These are phyloP conservation scores for Sycophila sp. DNA, from an alignment of 1,140 invertebrate genomes.

Conservation along the genomic window DNA sequence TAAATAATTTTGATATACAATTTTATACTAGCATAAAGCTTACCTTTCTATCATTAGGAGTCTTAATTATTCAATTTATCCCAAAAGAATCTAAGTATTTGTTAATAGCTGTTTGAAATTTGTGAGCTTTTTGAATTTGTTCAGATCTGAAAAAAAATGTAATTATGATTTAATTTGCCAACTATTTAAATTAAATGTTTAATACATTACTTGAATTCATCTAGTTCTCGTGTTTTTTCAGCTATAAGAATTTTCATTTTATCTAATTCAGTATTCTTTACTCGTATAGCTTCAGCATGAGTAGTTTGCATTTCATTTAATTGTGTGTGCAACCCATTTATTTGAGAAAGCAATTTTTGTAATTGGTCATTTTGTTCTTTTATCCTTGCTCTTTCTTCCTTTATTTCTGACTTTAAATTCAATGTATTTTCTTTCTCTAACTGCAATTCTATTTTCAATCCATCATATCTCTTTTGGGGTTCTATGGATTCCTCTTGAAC, in stretches of 20 bases:
- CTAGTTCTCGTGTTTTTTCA: conserved; percentile 53
- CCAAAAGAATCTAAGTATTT: conserved; percentile 56
- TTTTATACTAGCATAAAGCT: too few species aligned
- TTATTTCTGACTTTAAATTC: conserved; percentile 50
- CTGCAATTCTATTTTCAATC: conserved; percentile 54
- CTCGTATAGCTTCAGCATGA: conserved; percentile 47
- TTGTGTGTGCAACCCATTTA: conserved; percentile 48
- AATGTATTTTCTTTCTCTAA: conserved; percentile 48
- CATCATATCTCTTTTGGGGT: conserved; percentile 55
- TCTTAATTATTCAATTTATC: too few species aligned
- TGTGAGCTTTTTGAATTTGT: conserved; percentile 56
- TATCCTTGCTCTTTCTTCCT: conserved; percentile 46
- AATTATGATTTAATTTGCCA: too few species aligned
- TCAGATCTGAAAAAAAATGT: conserved; percentile 48
- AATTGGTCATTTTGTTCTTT: conserved; percentile 52
- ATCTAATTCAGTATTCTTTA: conserved; percentile 50
- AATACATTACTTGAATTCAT: conserved; percentile 52
- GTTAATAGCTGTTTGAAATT: conserved; percentile 59
- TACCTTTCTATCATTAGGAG: too few species aligned
- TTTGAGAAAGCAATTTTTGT: conserved; percentile 50
- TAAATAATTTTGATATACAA: background rate
- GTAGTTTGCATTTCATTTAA: conserved; percentile 53
- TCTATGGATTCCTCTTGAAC: conserved; percentile 54
- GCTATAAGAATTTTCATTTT: conserved; percentile 48
- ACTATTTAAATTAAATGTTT: too few species aligned